Percentiles rank a stretch among this genome's conserved stretches.
Evolutionary conservation across 2,113 vertebrate genomes (phyloP).

Genomic region (Pollimyrus isidori): DNA sequence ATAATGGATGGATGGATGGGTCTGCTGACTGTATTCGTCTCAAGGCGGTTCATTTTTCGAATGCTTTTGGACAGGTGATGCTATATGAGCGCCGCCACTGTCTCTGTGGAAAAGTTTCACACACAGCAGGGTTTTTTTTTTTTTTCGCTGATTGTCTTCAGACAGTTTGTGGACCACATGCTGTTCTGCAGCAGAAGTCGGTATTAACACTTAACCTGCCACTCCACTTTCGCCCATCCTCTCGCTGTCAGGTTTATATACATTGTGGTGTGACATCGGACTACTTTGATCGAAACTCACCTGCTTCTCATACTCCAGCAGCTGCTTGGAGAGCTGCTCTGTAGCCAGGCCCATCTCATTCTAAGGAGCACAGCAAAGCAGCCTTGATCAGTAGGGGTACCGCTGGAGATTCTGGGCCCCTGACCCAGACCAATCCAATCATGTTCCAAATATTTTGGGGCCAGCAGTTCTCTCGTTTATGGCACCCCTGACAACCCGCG

Average conservation of each 20-base stretch:
- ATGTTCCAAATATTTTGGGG: not conserved
- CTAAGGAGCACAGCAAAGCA: constrained; percentile 49
- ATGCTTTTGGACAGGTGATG: not conserved
- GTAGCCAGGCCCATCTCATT: constrained; percentile 97
- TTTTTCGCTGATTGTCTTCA: not conserved
- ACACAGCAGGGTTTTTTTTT: not conserved
- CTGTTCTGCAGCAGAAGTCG: not conserved
- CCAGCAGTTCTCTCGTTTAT: not conserved
- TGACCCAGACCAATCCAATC: not conserved
- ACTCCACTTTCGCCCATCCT: not conserved
- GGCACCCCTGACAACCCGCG: not conserved
- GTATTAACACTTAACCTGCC: not conserved
- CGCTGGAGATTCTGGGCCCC: not conserved
- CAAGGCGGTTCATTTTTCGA: not conserved
- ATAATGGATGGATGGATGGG: no score
- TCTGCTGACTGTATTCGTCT: not conserved
- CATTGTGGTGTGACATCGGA: not conserved
- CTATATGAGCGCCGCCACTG: not conserved
- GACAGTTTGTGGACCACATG: not conserved
- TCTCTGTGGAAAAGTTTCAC: not conserved
- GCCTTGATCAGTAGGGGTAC: not conserved
- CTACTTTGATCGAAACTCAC: constrained; percentile 47
- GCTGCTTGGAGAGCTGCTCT: constrained; percentile 85
- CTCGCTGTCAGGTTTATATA: not conserved
- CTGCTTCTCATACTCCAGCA: constrained; percentile 92